Evolutionary conservation across 2,113 vertebrate species (phyloP).

Genomic region (Prunella fulvescens): DNA sequence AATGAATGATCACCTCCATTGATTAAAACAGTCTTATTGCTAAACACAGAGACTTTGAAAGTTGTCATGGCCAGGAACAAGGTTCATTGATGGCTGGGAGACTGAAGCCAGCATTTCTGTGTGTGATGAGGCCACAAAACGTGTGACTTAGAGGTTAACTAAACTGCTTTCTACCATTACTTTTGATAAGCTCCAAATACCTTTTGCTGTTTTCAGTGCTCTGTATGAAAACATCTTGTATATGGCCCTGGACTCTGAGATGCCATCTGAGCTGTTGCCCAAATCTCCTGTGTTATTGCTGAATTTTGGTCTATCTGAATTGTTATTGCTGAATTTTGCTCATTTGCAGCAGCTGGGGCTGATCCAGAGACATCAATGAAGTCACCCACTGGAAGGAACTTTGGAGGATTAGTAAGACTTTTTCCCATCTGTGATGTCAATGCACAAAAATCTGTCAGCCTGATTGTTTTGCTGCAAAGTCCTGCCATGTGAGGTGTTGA

Average conservation of each 20-base stretch:
- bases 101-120: neutral
- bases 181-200: neutral
- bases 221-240: neutral
- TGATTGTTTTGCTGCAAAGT: neutral
- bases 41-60: neutral
- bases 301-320: neutral
- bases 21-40: neutral
- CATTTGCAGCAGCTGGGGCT: neutral
- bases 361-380: neutral
- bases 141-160: neutral
- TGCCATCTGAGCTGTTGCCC: neutral
- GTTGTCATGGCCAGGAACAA: neutral
- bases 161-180: neutral
- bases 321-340: neutral
- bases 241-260: neutral
- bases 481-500: neutral
- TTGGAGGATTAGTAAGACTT: conserved; percentile 1
- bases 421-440: conserved; percentile 35
- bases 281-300: neutral
- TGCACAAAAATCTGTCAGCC: conserved; percentile 12
- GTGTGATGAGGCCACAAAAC: neutral
- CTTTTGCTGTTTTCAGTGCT: neutral
- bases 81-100: neutral
- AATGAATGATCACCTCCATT: neutral
- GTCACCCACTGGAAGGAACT: conserved; percentile 27